Conservation (phyloP, 2,113 vertebrate species). For the Zapornia atra region DNA sequence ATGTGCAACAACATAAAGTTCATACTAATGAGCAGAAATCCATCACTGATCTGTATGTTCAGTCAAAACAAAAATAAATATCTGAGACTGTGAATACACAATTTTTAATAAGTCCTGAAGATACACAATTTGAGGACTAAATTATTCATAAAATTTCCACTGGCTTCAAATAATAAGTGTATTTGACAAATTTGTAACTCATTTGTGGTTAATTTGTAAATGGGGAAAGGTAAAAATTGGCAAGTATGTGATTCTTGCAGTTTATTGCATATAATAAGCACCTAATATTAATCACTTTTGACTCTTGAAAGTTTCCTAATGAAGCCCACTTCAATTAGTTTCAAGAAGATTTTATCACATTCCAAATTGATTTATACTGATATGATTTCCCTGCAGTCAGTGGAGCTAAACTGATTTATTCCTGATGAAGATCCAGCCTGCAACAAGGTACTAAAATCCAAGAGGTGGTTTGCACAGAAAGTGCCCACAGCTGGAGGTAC, state of each 20-base stretch:
- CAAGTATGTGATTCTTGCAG: not conserved
- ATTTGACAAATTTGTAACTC: not conserved
- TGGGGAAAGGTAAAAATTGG: conserved; percentile 10
- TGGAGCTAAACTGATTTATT: conserved; percentile 7
- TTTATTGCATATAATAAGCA: conserved; percentile 2
- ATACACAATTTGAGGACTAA: conserved; percentile 23
- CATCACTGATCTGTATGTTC: conserved; percentile 58
- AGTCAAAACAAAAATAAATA: conserved; percentile 66
- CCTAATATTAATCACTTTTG: conserved; percentile 22
- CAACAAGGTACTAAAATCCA: not conserved
- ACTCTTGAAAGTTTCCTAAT: conserved; percentile 18
- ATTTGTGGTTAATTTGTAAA: conserved; percentile 13
- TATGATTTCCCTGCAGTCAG: not conserved
- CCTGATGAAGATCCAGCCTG: not conserved
- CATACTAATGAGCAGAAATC: conserved; percentile 66
- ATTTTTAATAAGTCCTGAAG: conserved; percentile 8
- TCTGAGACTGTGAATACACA: conserved; percentile 13
- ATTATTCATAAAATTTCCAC: conserved; percentile 34
- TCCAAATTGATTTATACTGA: not conserved
- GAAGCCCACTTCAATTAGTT: not conserved
- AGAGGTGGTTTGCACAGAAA: not conserved
- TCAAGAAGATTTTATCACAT: conserved; percentile 19
- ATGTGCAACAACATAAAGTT: conserved; percentile 55
- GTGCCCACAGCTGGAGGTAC: not conserved
- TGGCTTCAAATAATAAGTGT: conserved; percentile 9